Evolutionary conservation across 2,113 vertebrate species (phyloP).

Genomic region (Hydropotes inermis): DNA sequence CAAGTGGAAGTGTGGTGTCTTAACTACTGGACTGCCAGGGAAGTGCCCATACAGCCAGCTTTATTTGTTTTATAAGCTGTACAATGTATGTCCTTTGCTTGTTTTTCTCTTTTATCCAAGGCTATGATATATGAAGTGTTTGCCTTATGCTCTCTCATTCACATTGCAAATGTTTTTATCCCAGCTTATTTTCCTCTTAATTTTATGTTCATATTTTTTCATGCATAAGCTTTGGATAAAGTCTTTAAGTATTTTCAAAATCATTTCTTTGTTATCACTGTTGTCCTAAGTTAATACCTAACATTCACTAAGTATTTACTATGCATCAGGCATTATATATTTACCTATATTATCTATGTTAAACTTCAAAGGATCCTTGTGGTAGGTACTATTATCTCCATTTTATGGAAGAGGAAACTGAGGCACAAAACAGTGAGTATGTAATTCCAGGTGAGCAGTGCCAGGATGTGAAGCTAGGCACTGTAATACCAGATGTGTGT

Average conservation of each 20-base stretch:
- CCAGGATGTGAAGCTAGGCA: background rate
- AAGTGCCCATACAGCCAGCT: background rate
- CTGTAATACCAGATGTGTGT: background rate
- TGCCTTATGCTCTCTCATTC: background rate
- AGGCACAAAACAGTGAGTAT: background rate
- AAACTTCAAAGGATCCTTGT: background rate
- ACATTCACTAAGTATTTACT: background rate
- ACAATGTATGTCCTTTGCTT: background rate
- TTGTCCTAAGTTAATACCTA: background rate
- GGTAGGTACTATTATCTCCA: background rate
- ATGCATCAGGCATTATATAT: background rate
- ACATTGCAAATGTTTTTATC: background rate
- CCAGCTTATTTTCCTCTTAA: background rate
- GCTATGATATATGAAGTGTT: background rate
- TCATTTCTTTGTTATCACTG: background rate
- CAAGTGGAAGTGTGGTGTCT: background rate
- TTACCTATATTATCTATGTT: background rate
- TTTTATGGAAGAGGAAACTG: background rate
- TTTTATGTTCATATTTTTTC: background rate
- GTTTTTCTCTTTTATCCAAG: constrained; percentile 27
- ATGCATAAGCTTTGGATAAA: background rate
- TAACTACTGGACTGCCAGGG: background rate
- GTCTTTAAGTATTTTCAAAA: background rate
- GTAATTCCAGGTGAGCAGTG: background rate
- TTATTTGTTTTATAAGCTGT: background rate